Percentiles rank a stretch among this genome's conserved stretches.
Evolutionary conservation across 2,113 vertebrate species (phyloP).

Genomic region (Struthio camelus): DNA sequence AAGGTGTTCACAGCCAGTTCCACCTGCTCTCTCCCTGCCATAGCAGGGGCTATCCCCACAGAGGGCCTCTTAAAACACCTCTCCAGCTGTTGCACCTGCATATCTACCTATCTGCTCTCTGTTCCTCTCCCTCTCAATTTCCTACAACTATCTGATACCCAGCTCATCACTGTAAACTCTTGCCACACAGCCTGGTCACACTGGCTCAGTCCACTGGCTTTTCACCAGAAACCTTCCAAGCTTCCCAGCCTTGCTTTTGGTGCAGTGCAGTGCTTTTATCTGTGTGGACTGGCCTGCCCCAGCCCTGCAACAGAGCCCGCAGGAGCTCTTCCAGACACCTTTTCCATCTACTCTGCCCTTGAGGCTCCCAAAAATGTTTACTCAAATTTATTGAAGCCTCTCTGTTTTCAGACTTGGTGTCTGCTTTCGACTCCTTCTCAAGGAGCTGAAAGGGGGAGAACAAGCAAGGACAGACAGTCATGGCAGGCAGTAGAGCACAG

Average conservation of each 20-base stretch:
- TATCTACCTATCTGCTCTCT: not conserved
- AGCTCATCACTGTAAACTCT: not conserved
- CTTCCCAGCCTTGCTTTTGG: not conserved
- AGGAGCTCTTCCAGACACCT: not conserved
- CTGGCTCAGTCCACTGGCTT: not conserved
- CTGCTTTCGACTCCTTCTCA: not conserved
- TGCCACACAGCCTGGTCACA: not conserved
- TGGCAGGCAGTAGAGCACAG: not conserved
- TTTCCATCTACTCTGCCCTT: not conserved
- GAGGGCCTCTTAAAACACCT: not conserved
- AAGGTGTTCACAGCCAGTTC: not conserved
- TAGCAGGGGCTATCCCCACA: not conserved
- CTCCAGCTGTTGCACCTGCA: not conserved
- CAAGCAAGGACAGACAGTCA: not conserved
- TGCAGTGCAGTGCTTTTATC: not conserved
- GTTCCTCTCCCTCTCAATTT: not conserved
- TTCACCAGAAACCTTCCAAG: not conserved
- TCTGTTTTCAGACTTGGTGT: not conserved
- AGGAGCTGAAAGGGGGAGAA: not conserved
- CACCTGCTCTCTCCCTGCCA: not conserved
- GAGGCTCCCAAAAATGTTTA: not conserved
- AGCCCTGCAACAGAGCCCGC: not conserved
- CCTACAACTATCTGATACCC: not conserved
- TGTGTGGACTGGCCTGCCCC: not conserved
- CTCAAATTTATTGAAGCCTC: not conserved